Base-by-base conservation (phyloP, 2,888 invertebrate genomes). In the Ischnus inquisitorius region DNA sequence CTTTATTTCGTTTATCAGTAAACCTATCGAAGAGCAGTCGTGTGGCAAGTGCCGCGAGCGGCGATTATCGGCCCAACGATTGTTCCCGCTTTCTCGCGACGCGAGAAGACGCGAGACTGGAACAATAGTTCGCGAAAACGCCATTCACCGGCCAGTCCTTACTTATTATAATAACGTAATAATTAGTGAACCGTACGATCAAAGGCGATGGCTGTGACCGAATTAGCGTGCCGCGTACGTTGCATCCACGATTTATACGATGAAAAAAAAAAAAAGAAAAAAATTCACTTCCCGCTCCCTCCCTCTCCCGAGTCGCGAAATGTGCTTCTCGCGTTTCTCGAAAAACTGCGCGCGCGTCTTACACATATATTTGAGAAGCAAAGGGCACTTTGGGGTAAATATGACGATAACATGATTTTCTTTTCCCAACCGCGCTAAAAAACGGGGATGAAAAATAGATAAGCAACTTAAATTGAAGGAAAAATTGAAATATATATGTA, bases 321-420 rank as follows among this genome's bases (percentile, higher is more conserved):
- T 71, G 65, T 71, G 62, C 39, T 64, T 68, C 51, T 69, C 72
- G 69, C 67, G 28, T 78, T 80, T 79, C 79, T 62, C 67, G 75
- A 67, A 76, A 25, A 51, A 65, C 48, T 19, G 41, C 71, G 41
- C 54, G 25, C 71, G 41, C 34, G 34, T 62, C 62, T 69, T 77
- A 77, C 77, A 74, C 43, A 16, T 86, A 85, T 85, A 86, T 84
- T 87, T 78, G 85, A 85, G 86, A 88, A 88, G 86, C 83, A 88
- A 87, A 87, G 87, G 88, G 88, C 87, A 88, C 87, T 89, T 87
- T 86, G 82, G 88, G 89, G 89, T 89, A 89, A 89, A 88, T 88
- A 89, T 89, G 89, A 89, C 89, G 85, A 89, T 87, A 89, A 89
- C 88, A 88, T 85, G 72, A 83, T 79, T 64, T 62, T 34, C 41